A percentile compares a stretch with the other conserved stretches of the same genome.
Conservation (phyloP, 2,888 invertebrate species). For the Nymphalis polychloros region DNA sequence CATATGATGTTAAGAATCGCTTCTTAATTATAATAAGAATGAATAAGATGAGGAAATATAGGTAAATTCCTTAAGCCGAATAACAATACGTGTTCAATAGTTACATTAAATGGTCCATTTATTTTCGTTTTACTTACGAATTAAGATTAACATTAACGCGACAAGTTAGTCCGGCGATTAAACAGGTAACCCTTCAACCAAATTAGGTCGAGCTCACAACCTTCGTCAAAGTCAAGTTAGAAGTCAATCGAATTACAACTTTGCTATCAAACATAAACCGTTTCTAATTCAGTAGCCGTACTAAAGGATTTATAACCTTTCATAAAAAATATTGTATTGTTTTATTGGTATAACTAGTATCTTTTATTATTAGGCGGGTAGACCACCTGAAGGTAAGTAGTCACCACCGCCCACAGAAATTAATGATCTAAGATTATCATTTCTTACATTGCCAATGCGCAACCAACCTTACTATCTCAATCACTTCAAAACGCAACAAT, state of each 20-base stretch:
- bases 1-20: too few species aligned
- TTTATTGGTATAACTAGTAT: too few species aligned
- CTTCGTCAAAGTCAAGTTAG: constrained; percentile 41
- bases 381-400: too few species aligned
- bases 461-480: too few species aligned
- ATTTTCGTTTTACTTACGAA: constrained; percentile 34
- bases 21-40: too few species aligned
- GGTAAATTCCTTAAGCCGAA: constrained; percentile 20
- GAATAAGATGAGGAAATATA: constrained; percentile 10
- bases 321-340: too few species aligned
- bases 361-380: too few species aligned
- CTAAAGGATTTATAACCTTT: too few species aligned
- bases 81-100: constrained; percentile 25
- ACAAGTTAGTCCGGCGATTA: constrained; percentile 39
- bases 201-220: constrained; percentile 40
- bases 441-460: too few species aligned
- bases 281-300: neutral
- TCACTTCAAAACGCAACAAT: too few species aligned
- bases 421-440: too few species aligned
- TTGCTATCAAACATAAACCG: constrained; percentile 3
- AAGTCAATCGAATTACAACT: constrained; percentile 40
- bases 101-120: constrained; percentile 25
- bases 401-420: too few species aligned
- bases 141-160: constrained; percentile 37
- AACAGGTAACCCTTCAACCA: constrained; percentile 38